Evolutionary conservation across 2,888 invertebrate genomes (phyloP), one percentile per base, ranked within the genome.

Genomic region (Sinotaia quadrata): DNA sequence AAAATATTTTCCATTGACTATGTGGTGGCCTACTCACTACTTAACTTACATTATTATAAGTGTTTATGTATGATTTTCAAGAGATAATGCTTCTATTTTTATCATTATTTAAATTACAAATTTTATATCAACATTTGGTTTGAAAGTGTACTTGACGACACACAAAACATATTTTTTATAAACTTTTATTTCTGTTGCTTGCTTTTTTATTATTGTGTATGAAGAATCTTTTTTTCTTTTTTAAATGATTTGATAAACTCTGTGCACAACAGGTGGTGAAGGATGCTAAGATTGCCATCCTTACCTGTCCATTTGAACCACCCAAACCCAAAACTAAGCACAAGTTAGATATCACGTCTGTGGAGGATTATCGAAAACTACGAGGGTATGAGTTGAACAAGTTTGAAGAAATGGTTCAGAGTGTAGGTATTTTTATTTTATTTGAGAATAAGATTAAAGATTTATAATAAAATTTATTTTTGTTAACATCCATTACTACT

Each of bases 271-370:
- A 92, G 91, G 88, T 87, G 71, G 88, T 93, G 54, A 91, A 93
- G 89, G 91, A 99, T 88, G 98, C 95, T 0, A 97, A 96, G 86
- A 91, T 99, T 73, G 99, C 99, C 0, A 98, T 99, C 87, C 91
- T 99, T 27, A 99, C 99, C 24, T 99, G 99, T 89, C 97, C 99
- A 83, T 99, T 99, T 90, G 99, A 99, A 91, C 99, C 99, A 65
- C 99, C 99, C 62, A 99, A 99, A 91, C 99, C 99, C 2, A 99
- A 99, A 91, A 99, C 99, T 80, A 99, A 98, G 90, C 98, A 99
- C 91, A 98, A 98, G 94, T 92, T 99, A 85, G 97, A 99, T 82
- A 95, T 99, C 12, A 95, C 95, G 59, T 95, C 94, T 0, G 97
- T 96, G 0, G 98, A 97, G 78, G 98, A 98, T 88, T 99, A 98